phyloP scores from a whole-genome alignment of 2,888 invertebrate species.

The Cyrtodaria siliqua region DNA sequence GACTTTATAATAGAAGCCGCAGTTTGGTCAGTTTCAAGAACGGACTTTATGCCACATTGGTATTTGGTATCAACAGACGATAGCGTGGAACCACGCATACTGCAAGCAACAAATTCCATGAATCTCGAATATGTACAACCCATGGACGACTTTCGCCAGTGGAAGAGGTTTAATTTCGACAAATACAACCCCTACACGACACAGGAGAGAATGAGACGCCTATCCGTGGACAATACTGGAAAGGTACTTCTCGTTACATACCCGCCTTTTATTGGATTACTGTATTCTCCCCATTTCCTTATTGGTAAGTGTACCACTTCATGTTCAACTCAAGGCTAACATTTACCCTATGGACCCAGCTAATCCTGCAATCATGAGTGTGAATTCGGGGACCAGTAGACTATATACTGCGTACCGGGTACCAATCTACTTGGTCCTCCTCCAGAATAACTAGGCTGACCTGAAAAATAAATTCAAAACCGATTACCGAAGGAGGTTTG shows the following conservation, averaged over 20 bases:
- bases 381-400: no score
- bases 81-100: slow-evolving; percentile 55
- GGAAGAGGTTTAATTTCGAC: slow-evolving; percentile 70
- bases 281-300: no score
- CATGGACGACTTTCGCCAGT: slow-evolving; percentile 68
- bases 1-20: slow-evolving; percentile 44
- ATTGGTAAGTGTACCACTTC: no score
- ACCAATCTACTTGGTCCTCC: no score
- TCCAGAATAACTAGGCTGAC: no score
- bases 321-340: no score
- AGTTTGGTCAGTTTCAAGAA: slow-evolving; percentile 69
- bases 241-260: slow-evolving; percentile 29
- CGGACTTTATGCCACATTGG: slow-evolving; percentile 77
- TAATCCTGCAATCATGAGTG: no score
- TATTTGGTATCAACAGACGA: slow-evolving; percentile 59
- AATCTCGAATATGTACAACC: slow-evolving; percentile 66
- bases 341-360: no score
- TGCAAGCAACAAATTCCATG: slow-evolving; percentile 59
- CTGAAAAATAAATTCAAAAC: no score
- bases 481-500: no score
- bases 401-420: no score
- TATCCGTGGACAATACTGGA: slow-evolving; percentile 22
- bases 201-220: slow-evolving; percentile 44
- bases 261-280: background rate
- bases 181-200: slow-evolving; percentile 74